Evolutionary conservation across 1,140 invertebrate species (phyloP).

Genomic region (Dreissena rostriformis): DNA sequence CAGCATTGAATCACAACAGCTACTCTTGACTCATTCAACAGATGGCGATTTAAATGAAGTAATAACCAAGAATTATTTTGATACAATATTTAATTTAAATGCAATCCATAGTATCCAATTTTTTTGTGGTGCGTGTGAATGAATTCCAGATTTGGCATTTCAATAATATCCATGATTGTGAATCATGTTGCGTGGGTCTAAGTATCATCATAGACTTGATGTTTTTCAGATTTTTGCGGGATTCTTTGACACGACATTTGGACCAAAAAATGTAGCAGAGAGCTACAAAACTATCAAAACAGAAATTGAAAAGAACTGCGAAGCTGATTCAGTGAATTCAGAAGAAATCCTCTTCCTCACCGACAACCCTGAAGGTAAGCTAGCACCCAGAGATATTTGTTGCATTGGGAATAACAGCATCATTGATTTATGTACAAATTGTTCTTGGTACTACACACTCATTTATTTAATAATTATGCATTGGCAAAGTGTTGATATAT

Average conservation of each 20-base stretch:
- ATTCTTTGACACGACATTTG: constrained; percentile 94
- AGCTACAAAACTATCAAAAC: constrained; percentile 86
- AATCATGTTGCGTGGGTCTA: no score
- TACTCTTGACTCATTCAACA: constrained; percentile 90
- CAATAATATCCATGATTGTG: no score
- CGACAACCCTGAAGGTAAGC: constrained; percentile 89
- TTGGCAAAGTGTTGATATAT: no score
- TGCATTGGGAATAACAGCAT: no score
- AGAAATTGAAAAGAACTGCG: constrained; percentile 83
- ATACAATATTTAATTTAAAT: no score
- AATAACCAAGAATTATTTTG: constrained; percentile 31
- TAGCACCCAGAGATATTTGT: no score
- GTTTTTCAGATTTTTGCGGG: constrained; percentile 86
- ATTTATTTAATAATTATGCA: no score
- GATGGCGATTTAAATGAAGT: constrained; percentile 89
- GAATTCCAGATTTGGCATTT: no score
- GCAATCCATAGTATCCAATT: no score
- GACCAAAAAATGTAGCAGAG: constrained; percentile 85
- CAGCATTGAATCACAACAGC: constrained; percentile 94
- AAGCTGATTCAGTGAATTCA: constrained; percentile 78
- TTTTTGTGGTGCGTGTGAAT: no score
- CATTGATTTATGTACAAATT: no score
- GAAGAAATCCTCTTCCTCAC: constrained; percentile 92
- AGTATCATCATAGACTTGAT: constrained; percentile 5
- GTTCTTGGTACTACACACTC: no score